Base-by-base conservation (phyloP, 2,113 vertebrate species). In the Pseudopodoces humilis region DNA sequence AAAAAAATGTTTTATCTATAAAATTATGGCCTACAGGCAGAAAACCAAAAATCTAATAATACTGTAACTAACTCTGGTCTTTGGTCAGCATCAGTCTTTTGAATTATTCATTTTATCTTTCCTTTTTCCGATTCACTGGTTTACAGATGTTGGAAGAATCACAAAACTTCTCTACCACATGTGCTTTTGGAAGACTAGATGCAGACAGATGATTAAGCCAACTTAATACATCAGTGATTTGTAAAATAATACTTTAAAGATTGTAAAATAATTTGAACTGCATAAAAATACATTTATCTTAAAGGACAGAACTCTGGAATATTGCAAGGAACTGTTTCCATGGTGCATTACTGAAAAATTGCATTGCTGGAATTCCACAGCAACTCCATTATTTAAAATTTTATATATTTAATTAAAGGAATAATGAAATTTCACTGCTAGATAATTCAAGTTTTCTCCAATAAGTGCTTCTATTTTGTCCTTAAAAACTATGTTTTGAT, bases 211-310 rank as follows among this genome's bases (percentile, higher is more conserved):
- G 39, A 92, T 86, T 86, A 91, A 93, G 33, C 15, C 82, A 76
- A 75, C 28, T 75, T 83, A 92, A 83, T 84, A 88, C 18, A 91
- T 35, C 52, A 68, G 15, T 78, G 64, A 82, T 88, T 82, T 91
- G 64, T 62, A 89, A 92, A 93, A 91, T 59, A 58, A 90, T 75
- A 64, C 27, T 71, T 88, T 68, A 75, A 90, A 94, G 44, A 64
- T 20, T 39, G 28, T 28, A 63, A 86, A 92, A 84, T 82, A 83
- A 91, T 91, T 75, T 68, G 39, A 91, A 71, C 46, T 43, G n/a
- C 35, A 11, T 31, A 84, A 74, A 46, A 82, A 67, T 60, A 74
- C 49, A 84, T 94, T 81, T 71, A 60, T 91, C 69, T 86, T 86
- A 75, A 88, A 83, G 20, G 80, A 86, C 77, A 96, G 52, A 83